Base-by-base conservation (phyloP, 2,113 vertebrate species). In the Petrocephalus microphthalmus region DNA sequence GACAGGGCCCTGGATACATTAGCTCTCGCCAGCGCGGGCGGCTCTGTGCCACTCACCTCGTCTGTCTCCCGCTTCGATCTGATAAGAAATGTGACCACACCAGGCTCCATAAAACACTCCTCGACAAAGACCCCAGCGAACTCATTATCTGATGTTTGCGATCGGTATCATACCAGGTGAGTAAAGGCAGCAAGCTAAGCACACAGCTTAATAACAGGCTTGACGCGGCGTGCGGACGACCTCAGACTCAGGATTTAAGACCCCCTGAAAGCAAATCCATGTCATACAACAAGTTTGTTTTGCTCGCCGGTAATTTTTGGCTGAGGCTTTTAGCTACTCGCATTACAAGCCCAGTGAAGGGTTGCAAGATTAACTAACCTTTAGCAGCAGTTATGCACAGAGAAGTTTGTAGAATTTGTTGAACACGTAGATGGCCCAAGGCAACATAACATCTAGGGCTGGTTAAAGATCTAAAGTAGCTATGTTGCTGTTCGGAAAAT, bases 41-140 rank as follows among this genome's bases (percentile, higher is more conserved):
- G 25, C 15, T 1, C 64, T n/a, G 47, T 49, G 17, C 22, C 51
- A 17, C 52, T 88, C 37, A 19, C 20, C 29, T 7, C 4, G 10
- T 54, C 60, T 56, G 57, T 86, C 87, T 83, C 87, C 6, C 74
- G 25, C 37, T 37, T 83, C 5, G 20, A 88, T 88, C 87, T 88
- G 87, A 88, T 88, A 88, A 88, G 87, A 60, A 19, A 17, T 33
- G 87, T 88, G 78, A 84, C 54, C 87, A 84, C 87, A 57, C 33
- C 74, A 42, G 52, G 37, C 87, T 84, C 87, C 87, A 88, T 88
- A 88, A 88, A 88, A 88, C 87, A 84, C 74, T 25, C 54, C 29
- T 6, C 22, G 52, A 88, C 87, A 83, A 64, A 88, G 87, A 60
- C 33, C 60, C 19, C 17, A 82, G 74, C 74, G 45, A 88, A 78